Evolutionary conservation across 2,888 invertebrate genomes (phyloP), one percentile per base, ranked within the genome.

Genomic region (Notodonta ziczac): DNA sequence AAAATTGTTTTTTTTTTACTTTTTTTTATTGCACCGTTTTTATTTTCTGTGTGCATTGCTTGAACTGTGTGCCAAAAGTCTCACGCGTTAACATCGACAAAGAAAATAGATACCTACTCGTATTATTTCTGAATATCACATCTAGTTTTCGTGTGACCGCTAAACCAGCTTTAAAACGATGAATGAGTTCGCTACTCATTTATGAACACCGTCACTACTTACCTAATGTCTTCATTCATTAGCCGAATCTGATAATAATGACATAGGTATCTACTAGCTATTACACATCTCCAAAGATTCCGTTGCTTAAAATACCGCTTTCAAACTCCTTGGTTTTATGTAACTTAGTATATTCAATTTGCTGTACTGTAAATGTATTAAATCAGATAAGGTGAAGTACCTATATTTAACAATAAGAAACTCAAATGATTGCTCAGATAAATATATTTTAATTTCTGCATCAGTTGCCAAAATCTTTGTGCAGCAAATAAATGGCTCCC

Each of bases 1-100:
- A 75, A 72, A 78, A 60, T 80, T 82, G 80, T 82, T 67, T 62
- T 66, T 65, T 62, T 61, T 51, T 58, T 68, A 56, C 60, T 16
- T 57, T 61, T 76, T 77, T 74, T 82, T 79, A 83, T 83, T 81
- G 75, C 71, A 74, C 70, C 75, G 70, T 79, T 83, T 76, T 76
- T 74, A 73, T 72, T 78, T 77, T 63, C 69, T 58, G 64, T 70
- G 72, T 75, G 76, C 70, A 78, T 73, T 76, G 74, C 76, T 78
- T 74, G 76, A 68, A 74, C 64, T 64, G 73, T 68, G 81, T 88
- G 88, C 87, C 88, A 89, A 88, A 82, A 82, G 77, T 69, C 73
- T 77, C 76, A 77, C 76, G 72, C 80, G 77, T 82, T 84, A 77
- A 79, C 79, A 76, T 78, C 77, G 65, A 78, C 78, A 78, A 76